Conservation (phyloP, 2,797 vertebrate genomes). For the Carapus acus region DNA sequence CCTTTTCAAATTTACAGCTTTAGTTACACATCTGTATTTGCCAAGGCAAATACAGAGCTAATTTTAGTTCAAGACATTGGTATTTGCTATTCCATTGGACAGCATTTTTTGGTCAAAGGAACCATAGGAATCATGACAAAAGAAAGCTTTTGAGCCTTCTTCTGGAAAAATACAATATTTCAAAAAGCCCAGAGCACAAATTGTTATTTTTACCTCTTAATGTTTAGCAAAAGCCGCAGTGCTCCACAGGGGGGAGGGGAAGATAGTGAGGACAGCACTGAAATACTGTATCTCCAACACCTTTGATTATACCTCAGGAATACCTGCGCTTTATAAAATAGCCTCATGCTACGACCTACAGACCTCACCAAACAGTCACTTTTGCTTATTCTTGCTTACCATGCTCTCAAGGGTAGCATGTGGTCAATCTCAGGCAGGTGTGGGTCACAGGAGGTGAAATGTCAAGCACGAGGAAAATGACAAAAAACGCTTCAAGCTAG, state of each 20-base stretch:
- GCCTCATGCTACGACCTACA: background rate
- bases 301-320: conserved; percentile 16
- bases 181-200: conserved; percentile 36
- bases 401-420: conserved; percentile 25
- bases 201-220: conserved; percentile 43
- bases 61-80: conserved; percentile 25
- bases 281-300: conserved; percentile 12
- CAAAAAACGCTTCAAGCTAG: background rate
- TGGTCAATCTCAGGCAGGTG: conserved; percentile 11
- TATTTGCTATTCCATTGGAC: conserved; percentile 33
- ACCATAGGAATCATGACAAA: conserved; percentile 51
- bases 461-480: conserved; percentile 10
- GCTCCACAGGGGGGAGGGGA: conserved; percentile 28
- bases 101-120: conserved; percentile 24
- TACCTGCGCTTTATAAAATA: conserved; percentile 18
- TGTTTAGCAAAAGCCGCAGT: conserved; percentile 38
- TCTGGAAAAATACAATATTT: conserved; percentile 29
- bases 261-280: conserved; percentile 5
- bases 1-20: conserved; percentile 38
- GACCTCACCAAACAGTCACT: background rate
- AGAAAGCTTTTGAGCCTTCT: conserved; percentile 47
- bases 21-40: conserved; percentile 35
- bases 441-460: conserved; percentile 18
- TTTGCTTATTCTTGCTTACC: conserved; percentile 9
- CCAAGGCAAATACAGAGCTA: conserved; percentile 25